These are phyloP conservation scores for Drosophila infuscata DNA, from an alignment of 2,888 invertebrate species.

Conservation along the genomic window DNA sequence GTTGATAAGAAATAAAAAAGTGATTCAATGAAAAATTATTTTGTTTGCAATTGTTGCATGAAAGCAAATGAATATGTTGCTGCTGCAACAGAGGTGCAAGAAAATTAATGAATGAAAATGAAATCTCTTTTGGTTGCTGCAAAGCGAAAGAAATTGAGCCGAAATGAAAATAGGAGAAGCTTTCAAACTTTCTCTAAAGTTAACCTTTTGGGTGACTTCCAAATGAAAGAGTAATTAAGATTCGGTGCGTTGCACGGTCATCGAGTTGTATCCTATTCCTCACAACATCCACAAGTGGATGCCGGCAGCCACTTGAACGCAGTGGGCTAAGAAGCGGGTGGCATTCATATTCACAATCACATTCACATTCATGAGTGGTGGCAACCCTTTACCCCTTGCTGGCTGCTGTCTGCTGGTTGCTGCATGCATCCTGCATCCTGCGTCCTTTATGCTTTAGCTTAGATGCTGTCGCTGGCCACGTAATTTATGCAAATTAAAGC, in stretches of 20 bases:
- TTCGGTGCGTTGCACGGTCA: slow-evolving; percentile 6
- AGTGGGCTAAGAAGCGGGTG: slow-evolving; percentile 44
- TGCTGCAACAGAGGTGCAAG: too few species aligned
- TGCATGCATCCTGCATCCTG: slow-evolving; percentile 22
- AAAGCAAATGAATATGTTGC: too few species aligned
- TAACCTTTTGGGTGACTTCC: too few species aligned
- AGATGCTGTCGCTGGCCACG: slow-evolving; percentile 28
- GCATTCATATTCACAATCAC: slow-evolving; percentile 8
- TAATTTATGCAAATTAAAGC: slow-evolving; percentile 81
- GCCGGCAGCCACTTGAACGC: slow-evolving; percentile 60
- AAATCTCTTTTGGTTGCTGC: too few species aligned
- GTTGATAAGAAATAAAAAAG: not conserved
- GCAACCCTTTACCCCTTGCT: slow-evolving; percentile 12
- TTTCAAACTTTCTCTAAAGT: too few species aligned
- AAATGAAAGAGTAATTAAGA: slow-evolving; percentile 19
- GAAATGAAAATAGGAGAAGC: too few species aligned
- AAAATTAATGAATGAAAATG: too few species aligned
- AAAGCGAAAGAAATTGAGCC: too few species aligned
- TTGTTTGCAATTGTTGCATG: too few species aligned
- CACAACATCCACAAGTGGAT: slow-evolving; percentile 59
- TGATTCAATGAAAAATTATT: not conserved
- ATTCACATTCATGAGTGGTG: slow-evolving; percentile 32
- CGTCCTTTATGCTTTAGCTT: slow-evolving; percentile 33
- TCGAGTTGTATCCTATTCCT: not conserved
- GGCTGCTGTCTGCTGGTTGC: slow-evolving; percentile 5